Percentiles rank a stretch among this genome's conserved stretches.
These are phyloP conservation scores for Spinus pinus DNA, from an alignment of 2,797 vertebrate genomes.

Conservation along the genomic window DNA sequence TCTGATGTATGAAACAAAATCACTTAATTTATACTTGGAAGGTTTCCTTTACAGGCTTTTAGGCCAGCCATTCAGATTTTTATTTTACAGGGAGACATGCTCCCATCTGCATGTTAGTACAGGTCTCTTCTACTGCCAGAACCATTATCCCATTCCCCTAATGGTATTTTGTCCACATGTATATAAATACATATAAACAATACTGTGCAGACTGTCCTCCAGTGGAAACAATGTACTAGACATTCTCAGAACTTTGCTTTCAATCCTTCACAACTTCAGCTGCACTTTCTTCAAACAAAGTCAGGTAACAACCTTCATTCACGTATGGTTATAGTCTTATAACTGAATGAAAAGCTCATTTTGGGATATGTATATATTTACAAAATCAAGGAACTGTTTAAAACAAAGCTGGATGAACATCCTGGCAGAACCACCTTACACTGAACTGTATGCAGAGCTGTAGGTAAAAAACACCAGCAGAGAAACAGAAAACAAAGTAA, in stretches of 20 bases:
- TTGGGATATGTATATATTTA: neutral
- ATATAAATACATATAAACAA: constrained; percentile 9
- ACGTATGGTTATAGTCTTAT: neutral
- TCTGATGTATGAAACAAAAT: neutral
- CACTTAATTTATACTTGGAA: neutral
- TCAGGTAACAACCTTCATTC: neutral
- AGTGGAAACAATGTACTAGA: neutral
- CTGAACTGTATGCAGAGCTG: neutral
- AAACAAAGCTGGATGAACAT: neutral
- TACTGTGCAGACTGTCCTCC: neutral
- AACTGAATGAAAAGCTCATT: neutral
- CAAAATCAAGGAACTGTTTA: neutral
- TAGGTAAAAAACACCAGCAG: neutral
- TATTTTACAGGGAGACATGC: neutral
- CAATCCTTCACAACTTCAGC: neutral
- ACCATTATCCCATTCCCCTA: neutral
- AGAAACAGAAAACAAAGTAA: neutral
- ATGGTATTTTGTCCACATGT: neutral
- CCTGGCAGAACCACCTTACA: neutral
- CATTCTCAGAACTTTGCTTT: neutral
- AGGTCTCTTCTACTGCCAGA: neutral
- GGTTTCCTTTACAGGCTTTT: neutral
- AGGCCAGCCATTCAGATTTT: neutral
- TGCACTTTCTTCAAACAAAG: neutral
- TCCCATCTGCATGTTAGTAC: neutral